Conservation (phyloP, 2,888 invertebrate genomes). For the Lasioglossum morio region DNA sequence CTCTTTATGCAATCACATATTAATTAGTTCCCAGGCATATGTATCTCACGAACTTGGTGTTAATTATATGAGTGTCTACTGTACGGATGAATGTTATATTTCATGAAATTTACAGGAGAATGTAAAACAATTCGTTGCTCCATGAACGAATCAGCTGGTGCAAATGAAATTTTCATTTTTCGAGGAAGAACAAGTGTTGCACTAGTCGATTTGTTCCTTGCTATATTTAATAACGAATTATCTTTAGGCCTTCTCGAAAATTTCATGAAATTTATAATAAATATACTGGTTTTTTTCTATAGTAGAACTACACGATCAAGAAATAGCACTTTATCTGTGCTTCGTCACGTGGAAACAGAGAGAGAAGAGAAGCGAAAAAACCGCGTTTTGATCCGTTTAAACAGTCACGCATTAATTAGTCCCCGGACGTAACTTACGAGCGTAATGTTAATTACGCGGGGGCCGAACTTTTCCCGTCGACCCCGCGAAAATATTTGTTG, state of each 20-base stretch:
- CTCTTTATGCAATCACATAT: neutral
- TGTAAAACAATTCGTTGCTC: neutral
- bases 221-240: neutral
- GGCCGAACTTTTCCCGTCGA: neutral
- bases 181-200: too few species aligned
- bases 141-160: neutral
- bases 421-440: neutral
- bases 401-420: constrained; percentile 12
- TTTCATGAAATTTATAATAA: too few species aligned
- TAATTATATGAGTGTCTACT: neutral
- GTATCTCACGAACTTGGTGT: neutral
- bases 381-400: neutral
- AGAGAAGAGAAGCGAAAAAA: neutral
- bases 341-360: too few species aligned
- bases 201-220: neutral
- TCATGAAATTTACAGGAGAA: neutral
- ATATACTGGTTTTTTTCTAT: too few species aligned
- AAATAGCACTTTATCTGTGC: too few species aligned
- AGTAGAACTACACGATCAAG: too few species aligned
- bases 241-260: too few species aligned
- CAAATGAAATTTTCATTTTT: neutral
- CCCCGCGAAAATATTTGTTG: constrained; percentile 4
- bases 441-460: constrained; percentile 10
- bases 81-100: neutral
- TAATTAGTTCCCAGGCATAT: neutral